Evolutionary conservation across 2,888 invertebrate species (phyloP).

Genomic region (Strigamia transsilvanica): DNA sequence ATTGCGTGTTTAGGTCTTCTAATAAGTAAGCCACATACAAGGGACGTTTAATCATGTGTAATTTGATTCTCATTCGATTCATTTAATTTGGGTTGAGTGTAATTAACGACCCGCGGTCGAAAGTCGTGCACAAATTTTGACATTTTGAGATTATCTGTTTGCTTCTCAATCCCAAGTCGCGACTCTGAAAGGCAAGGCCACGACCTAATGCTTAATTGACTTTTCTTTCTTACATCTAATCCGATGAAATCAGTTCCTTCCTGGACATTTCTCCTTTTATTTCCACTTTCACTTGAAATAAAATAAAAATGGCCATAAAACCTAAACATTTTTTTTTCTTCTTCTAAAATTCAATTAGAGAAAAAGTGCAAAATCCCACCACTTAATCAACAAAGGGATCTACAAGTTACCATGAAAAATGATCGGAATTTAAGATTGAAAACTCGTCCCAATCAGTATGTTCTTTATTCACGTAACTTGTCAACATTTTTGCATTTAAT

Average conservation of each 20-base stretch:
- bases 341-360: too few species aligned
- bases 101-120: slow-evolving; percentile 31
- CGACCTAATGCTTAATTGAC: slow-evolving; percentile 24
- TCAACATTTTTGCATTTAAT: too few species aligned
- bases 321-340: too few species aligned
- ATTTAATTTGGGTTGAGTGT: slow-evolving; percentile 6
- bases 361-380: too few species aligned
- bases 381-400: too few species aligned
- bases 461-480: too few species aligned
- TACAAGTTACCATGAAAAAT: too few species aligned
- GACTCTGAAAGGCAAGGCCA: slow-evolving; percentile 27
- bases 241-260: background rate
- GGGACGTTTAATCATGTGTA: background rate
- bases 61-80: slow-evolving; percentile 37
- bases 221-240: slow-evolving; percentile 39
- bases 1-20: background rate
- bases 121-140: slow-evolving; percentile 24
- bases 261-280: background rate
- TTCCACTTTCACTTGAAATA: background rate
- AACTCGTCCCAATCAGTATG: too few species aligned
- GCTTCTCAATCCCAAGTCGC: background rate
- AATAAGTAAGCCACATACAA: background rate
- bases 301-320: background rate
- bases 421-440: too few species aligned
- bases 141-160: slow-evolving; percentile 16